Percentiles rank a stretch among this genome's conserved stretches.
These are phyloP conservation scores for Aphelenchoides avenae DNA, from an alignment of 1,140 invertebrate genomes.

Conservation along the genomic window DNA sequence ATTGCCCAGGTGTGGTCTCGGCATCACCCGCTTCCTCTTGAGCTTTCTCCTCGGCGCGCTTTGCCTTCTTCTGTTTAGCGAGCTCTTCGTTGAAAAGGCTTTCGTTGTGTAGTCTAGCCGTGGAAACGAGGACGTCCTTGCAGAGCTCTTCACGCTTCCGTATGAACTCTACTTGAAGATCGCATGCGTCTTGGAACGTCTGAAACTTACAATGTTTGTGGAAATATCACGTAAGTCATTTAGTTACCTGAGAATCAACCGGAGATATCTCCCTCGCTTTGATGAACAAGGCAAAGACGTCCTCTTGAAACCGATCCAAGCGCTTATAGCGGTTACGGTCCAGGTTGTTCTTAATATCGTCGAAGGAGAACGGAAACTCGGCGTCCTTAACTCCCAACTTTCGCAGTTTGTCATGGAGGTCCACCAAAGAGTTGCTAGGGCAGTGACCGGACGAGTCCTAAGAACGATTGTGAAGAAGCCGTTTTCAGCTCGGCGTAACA, in stretches of 20 bases:
- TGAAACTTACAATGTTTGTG: slow-evolving; percentile 62
- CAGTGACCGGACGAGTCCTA: slow-evolving; percentile 85
- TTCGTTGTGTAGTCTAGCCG: slow-evolving; percentile 74
- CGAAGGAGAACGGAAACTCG: slow-evolving; percentile 62
- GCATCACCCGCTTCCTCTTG: slow-evolving; percentile 25
- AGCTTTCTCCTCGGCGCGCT: slow-evolving; percentile 2
- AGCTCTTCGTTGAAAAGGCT: slow-evolving; percentile 22
- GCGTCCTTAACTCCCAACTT: slow-evolving; percentile 65
- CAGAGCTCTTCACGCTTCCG: slow-evolving; percentile 66
- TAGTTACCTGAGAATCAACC: slow-evolving; percentile 72
- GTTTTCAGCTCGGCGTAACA: slow-evolving; percentile 30
- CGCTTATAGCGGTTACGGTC: slow-evolving; percentile 77
- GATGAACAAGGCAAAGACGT: slow-evolving; percentile 88
- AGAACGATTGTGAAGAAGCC: too few relatives aligned
- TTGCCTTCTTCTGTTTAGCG: slow-evolving; percentile 23
- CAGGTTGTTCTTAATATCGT: slow-evolving; percentile 64
- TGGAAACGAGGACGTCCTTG: slow-evolving; percentile 71
- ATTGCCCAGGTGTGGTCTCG: slow-evolving; percentile 23
- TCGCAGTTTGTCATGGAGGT: slow-evolving; percentile 82
- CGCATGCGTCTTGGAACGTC: slow-evolving; percentile 87
- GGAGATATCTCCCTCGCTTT: slow-evolving; percentile 77
- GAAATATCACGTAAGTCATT: too few relatives aligned
- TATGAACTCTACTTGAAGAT: slow-evolving; percentile 86
- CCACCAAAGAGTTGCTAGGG: slow-evolving; percentile 89
- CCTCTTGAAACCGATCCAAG: slow-evolving; percentile 90